These are phyloP conservation scores for Euphydryas editha DNA, from an alignment of 2,888 invertebrate species.

Conservation along the genomic window DNA sequence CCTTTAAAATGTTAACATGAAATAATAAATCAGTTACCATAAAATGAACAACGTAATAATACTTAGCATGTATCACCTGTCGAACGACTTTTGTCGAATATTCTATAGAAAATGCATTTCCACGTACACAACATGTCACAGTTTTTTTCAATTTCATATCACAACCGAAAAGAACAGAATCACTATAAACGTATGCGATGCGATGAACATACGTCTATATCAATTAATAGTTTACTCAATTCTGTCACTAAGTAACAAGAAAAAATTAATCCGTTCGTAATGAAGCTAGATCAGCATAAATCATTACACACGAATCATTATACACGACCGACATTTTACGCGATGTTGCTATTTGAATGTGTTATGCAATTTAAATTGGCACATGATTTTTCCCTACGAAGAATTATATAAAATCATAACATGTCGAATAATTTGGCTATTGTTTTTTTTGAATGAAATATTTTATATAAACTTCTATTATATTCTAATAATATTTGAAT, in stretches of 20 bases:
- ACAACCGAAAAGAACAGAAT: constrained; percentile 45
- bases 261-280: constrained; percentile 56
- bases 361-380: constrained; percentile 69
- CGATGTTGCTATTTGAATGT: constrained; percentile 56
- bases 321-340: constrained; percentile 70
- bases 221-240: constrained; percentile 54
- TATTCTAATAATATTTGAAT: no score
- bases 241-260: constrained; percentile 66
- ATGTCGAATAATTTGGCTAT: constrained; percentile 6
- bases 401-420: constrained; percentile 18
- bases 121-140: constrained; percentile 69
- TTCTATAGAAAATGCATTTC: constrained; percentile 66
- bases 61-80: constrained; percentile 44
- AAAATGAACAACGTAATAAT: not conserved
- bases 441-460: not conserved
- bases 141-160: constrained; percentile 77
- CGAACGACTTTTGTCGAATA: constrained; percentile 56
- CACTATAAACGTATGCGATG: constrained; percentile 48
- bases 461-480: no score
- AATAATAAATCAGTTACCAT: not conserved
- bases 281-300: constrained; percentile 67
- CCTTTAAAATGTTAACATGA: not conserved
- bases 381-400: constrained; percentile 41
- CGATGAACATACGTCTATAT: constrained; percentile 60
- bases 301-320: no score